Percentiles rank a stretch among this genome's conserved stretches.
phyloP scores from a whole-genome alignment of 2,797 vertebrate species.

The Mycteria americana region DNA sequence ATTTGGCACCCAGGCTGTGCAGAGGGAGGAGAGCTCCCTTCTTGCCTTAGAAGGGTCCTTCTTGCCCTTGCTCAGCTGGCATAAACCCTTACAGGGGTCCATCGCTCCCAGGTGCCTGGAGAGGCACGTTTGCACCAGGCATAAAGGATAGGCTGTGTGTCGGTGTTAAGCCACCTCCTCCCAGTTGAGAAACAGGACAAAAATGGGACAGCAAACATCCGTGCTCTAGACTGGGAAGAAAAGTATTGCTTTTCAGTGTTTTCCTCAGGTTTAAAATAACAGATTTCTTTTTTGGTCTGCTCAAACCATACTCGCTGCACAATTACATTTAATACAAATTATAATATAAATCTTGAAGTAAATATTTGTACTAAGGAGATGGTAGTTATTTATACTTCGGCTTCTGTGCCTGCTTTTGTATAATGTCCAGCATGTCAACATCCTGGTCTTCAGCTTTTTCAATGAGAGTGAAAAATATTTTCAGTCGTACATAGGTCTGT shows the following conservation, averaged over 20 bases:
- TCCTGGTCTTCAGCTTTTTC: neutral
- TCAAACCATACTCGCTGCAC: neutral
- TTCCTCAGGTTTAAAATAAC: neutral
- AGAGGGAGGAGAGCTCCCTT: neutral
- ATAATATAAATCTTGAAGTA: neutral
- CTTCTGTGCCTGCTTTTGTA: neutral
- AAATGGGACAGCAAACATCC: neutral
- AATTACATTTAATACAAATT: neutral
- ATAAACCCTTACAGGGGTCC: neutral
- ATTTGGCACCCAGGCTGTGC: neutral
- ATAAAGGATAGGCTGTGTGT: neutral
- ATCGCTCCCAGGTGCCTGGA: neutral
- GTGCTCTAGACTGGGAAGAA: neutral
- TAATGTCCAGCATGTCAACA: neutral
- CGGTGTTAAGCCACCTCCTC: neutral
- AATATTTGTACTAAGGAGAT: neutral
- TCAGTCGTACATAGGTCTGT: neutral
- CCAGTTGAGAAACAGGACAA: neutral
- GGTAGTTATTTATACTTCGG: neutral
- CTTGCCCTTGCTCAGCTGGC: neutral
- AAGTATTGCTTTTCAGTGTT: neutral
- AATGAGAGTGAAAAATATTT: neutral
- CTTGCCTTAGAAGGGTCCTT: neutral
- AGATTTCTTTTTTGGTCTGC: neutral
- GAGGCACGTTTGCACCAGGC: rapidly evolving